These are phyloP conservation scores for Pseudoatta argentina DNA, from an alignment of 1,140 invertebrate genomes.

Conservation along the genomic window DNA sequence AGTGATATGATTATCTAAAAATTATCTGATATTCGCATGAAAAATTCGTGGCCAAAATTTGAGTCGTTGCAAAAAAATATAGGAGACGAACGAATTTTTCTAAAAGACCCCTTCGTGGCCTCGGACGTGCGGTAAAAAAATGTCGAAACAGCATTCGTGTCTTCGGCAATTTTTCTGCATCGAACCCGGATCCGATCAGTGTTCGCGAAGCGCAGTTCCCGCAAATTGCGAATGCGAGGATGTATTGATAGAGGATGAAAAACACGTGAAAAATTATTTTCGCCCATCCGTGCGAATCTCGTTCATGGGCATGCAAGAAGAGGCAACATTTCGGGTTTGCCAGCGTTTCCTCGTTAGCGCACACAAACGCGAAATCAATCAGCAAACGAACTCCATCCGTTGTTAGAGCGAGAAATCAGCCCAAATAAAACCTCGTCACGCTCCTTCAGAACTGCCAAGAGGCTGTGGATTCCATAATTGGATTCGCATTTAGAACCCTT, in stretches of 20 bases:
- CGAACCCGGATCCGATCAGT: neutral
- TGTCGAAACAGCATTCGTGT: neutral
- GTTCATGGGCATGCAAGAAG: neutral
- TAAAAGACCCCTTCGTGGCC: neutral
- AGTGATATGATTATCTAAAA: neutral
- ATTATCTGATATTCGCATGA: neutral
- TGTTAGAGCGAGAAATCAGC: neutral
- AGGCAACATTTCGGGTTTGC: neutral
- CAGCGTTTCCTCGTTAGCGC: constrained; percentile 41
- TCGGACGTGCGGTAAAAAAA: neutral
- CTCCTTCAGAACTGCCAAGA: neutral
- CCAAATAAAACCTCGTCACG: neutral
- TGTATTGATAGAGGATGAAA: neutral
- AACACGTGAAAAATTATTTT: constrained; percentile 17
- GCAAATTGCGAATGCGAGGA: neutral
- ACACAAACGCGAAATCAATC: constrained; percentile 48
- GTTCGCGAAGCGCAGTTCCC: neutral
- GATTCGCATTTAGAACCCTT: neutral
- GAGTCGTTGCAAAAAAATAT: neutral
- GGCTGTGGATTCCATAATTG: neutral
- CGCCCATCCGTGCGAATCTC: neutral
- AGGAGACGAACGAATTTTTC: neutral
- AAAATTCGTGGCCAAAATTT: neutral
- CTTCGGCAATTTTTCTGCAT: neutral
- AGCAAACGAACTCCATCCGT: constrained; percentile 43